Evolutionary conservation across 2,797 vertebrate species (phyloP).

Genomic region (Apogon hyalosoma): DNA sequence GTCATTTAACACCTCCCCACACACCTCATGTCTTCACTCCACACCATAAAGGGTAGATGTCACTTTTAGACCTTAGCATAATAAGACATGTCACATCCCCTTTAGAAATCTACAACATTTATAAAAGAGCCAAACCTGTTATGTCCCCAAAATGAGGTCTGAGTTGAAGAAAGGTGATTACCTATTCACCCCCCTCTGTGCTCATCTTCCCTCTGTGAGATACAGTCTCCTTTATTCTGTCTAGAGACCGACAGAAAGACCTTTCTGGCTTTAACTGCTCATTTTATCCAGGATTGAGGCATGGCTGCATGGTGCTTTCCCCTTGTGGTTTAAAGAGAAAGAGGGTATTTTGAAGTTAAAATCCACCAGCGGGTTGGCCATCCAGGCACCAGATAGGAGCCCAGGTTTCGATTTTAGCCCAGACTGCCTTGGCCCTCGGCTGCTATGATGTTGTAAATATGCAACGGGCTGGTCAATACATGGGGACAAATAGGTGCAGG

Average conservation of each 20-base stretch:
- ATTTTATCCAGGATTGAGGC: conserved; percentile 29
- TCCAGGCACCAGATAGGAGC: conserved; percentile 1
- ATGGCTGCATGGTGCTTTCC: background rate
- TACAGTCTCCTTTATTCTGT: conserved; percentile 23
- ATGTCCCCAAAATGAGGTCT: conserved; percentile 4
- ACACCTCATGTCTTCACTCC: conserved; percentile 4
- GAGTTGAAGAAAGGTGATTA: conserved; percentile 35
- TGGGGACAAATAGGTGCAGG: background rate
- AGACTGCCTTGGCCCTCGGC: background rate
- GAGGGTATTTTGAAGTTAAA: conserved; percentile 19
- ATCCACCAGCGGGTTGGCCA: background rate
- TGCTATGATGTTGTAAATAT: conserved; percentile 9
- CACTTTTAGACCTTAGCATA: conserved; percentile 8
- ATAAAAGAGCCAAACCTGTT: background rate
- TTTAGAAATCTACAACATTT: conserved; percentile 24
- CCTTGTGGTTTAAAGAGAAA: background rate
- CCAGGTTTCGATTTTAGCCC: background rate
- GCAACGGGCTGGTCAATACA: background rate
- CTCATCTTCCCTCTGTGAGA: conserved; percentile 27
- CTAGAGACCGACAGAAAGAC: conserved; percentile 19
- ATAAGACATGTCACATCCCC: conserved; percentile 9
- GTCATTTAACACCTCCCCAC: conserved; percentile 3
- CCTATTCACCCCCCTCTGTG: conserved; percentile 31
- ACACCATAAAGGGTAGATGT: conserved; percentile 31
- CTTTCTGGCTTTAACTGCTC: conserved; percentile 20